A percentile compares a stretch with the other conserved stretches of the same genome.
These are phyloP conservation scores for Xenus cinereus DNA, from an alignment of 2,113 vertebrate species.

Conservation along the genomic window DNA sequence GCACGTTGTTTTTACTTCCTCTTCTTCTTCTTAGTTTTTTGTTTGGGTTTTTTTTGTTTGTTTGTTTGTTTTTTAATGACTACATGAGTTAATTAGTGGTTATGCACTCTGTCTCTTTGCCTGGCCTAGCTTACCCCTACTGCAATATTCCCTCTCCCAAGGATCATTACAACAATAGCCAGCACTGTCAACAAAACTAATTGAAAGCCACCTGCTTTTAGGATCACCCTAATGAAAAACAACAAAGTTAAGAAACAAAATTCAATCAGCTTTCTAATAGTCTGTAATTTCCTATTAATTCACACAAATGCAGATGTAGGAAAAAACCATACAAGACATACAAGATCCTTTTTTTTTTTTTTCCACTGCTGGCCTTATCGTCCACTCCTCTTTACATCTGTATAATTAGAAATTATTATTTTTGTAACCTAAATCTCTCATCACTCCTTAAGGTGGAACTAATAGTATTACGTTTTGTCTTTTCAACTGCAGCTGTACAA, in stretches of 20 bases:
- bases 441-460: neutral
- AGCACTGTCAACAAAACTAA: constrained; percentile 58
- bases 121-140: constrained; percentile 34
- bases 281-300: constrained; percentile 46
- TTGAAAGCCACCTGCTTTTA: constrained; percentile 55
- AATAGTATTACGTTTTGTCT: neutral
- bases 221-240: constrained; percentile 52
- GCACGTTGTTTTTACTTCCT: constrained; percentile 33
- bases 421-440: constrained; percentile 9
- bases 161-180: constrained; percentile 64
- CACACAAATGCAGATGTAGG: neutral
- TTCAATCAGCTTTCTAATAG: constrained; percentile 45
- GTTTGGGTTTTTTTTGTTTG: neutral
- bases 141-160: constrained; percentile 10
- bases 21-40: neutral
- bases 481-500: neutral
- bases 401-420: constrained; percentile 34
- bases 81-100: constrained; percentile 57
- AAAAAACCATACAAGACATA: neutral
- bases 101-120: constrained; percentile 59
- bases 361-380: neutral
- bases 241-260: constrained; percentile 45
- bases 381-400: neutral
- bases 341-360: neutral
- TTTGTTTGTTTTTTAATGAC: constrained; percentile 7